Percentiles rank a stretch among this genome's conserved stretches.
phyloP scores from a whole-genome alignment of 2,888 invertebrate species.

The Dynastes tityus region DNA sequence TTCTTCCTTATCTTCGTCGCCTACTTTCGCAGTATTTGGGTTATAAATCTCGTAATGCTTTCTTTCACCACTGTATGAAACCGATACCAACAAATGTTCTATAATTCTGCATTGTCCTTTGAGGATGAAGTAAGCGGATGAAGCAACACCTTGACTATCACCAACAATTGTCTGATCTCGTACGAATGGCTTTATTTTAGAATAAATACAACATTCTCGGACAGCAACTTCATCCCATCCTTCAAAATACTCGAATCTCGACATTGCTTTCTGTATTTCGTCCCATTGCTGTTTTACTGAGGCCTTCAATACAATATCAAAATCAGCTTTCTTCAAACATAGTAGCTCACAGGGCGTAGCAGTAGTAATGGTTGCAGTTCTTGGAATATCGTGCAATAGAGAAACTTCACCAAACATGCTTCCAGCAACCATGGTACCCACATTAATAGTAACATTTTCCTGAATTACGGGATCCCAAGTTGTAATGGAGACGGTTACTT shows the following conservation, averaged over 20 bases:
- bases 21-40: constrained; percentile 59
- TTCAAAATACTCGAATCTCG: constrained; percentile 78
- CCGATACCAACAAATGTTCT: constrained; percentile 72
- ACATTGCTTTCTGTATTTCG: constrained; percentile 74
- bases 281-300: constrained; percentile 78
- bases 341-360: constrained; percentile 76
- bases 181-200: constrained; percentile 75
- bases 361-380: constrained; percentile 77
- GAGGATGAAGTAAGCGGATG: constrained; percentile 73
- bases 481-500: constrained; percentile 72
- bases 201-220: constrained; percentile 79
- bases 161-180: constrained; percentile 74
- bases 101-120: constrained; percentile 75
- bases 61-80: constrained; percentile 66
- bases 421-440: constrained; percentile 74
- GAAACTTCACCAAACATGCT: constrained; percentile 81
- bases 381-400: constrained; percentile 75
- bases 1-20: background rate
- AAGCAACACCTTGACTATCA: constrained; percentile 70
- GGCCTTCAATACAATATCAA: constrained; percentile 75
- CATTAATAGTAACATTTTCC: constrained; percentile 70
- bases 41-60: constrained; percentile 71
- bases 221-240: constrained; percentile 75
- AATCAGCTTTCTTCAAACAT: constrained; percentile 76
- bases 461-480: constrained; percentile 73